phyloP scores from a whole-genome alignment of 2,113 vertebrate species.

The Falcunculus frontatus region DNA sequence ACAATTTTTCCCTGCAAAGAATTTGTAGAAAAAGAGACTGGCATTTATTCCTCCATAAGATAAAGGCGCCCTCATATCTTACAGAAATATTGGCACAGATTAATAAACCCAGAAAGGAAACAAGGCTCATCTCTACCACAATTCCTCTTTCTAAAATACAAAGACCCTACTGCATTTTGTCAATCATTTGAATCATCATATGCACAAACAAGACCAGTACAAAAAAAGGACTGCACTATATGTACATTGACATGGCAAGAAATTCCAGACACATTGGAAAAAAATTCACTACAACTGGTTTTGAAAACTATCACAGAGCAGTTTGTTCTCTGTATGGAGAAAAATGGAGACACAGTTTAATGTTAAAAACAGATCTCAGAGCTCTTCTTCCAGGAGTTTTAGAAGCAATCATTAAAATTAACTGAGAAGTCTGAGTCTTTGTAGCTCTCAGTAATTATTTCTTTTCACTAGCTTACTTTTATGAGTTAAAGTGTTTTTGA shows the following conservation, averaged over 20 bases:
- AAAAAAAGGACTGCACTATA: not conserved
- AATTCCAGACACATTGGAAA: not conserved
- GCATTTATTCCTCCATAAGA: conserved; percentile 28
- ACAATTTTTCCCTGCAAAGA: not conserved
- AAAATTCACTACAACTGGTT: not conserved
- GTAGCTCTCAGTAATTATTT: not conserved
- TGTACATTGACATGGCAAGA: not conserved
- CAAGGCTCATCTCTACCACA: not conserved
- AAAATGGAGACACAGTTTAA: not conserved
- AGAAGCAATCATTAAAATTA: conserved; percentile 6
- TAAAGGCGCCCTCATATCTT: not conserved
- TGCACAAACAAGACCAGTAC: not conserved
- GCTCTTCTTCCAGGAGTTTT: not conserved
- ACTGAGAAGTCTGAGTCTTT: not conserved
- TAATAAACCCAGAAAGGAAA: not conserved
- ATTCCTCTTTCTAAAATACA: not conserved
- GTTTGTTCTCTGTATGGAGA: not conserved
- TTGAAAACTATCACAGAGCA: not conserved
- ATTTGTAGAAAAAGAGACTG: not conserved
- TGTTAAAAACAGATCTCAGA: not conserved
- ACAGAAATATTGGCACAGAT: conserved; percentile 38
- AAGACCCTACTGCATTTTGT: conserved; percentile 3
- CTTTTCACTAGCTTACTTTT: not conserved
- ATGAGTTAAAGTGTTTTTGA: not conserved
- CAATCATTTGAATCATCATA: not conserved